Base-by-base conservation (phyloP, 2,888 invertebrate species). In the Acronicta alni region DNA sequence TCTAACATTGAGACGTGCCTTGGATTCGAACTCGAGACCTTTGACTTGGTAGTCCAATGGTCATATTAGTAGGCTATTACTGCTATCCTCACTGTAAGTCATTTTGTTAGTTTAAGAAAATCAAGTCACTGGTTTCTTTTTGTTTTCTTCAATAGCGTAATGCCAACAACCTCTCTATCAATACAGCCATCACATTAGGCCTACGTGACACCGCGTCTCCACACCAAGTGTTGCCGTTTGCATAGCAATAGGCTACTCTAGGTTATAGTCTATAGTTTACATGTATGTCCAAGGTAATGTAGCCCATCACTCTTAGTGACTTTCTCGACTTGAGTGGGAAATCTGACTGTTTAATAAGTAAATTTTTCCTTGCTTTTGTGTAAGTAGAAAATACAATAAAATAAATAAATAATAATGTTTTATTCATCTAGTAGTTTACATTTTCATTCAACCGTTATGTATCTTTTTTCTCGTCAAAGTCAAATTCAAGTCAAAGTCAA, bases 231-330 rank as follows among this genome's bases (percentile, higher is more conserved):
- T 38, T 37, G 39, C 42, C 14, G 46, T 70, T 49, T 15, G 71
- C 71, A 67, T 67, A 32, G 18, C 58, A 54, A 67, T 54, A 14
- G 48, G 15, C 46, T n/a, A 17, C 17, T 60, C n/a, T 37, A 3
- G 32, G n/a, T 49, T n/a, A 49, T 46, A 45, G 42, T n/a, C 17
- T 14, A 53, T 51, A 48, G 23, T 51, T 39, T 26, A 38, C 51
- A 57, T 43, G 53, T 49, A 53, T 49, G 30, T 2, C 48, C 43
- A 63, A 18, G 1, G 20, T 42, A 41, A 67, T 65, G 46, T 51
- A 46, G 12, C 67, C 61, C 61, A 65, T 69, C 49, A 42, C 53
- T 64, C 47, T 35, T 32, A n/a, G 8, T 3, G 12, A 59, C 67
- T 67, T 67, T 67, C 67, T 65, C 45, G 35, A 16, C 14, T 51